These are phyloP conservation scores for Oscheius sp. DNA, from an alignment of 1,140 invertebrate genomes.

Conservation along the genomic window DNA sequence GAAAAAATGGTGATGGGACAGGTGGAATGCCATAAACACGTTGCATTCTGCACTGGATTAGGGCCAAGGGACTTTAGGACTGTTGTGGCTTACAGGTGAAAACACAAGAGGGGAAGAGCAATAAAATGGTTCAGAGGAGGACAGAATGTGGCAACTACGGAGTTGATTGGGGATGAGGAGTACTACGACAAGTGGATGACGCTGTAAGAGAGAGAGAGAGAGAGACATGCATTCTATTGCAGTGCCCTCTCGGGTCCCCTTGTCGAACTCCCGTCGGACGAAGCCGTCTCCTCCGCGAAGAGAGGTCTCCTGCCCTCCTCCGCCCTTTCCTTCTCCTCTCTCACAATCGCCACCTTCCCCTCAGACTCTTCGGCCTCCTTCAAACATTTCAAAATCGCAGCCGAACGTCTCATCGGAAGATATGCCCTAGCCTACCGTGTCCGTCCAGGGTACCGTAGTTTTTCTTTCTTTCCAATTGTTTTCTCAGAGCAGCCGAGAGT, in stretches of 20 bases:
- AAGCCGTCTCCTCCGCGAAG: conserved; percentile 7
- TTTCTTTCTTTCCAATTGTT: neutral
- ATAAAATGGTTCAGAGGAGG: conserved; percentile 5
- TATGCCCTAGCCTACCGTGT: conserved; percentile 19
- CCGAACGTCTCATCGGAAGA: conserved; percentile 20
- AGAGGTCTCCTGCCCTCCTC: conserved; percentile 13
- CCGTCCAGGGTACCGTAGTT: conserved; percentile 6
- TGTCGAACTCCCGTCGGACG: neutral
- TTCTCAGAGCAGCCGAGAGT: neutral
- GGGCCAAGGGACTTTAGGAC: conserved; percentile 16
- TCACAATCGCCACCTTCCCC: conserved; percentile 14
- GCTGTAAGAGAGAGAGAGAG: conserved; percentile 9
- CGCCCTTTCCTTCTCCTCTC: neutral
- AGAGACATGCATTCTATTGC: neutral
- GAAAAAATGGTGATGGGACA: conserved; percentile 26
- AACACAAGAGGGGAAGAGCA: neutral
- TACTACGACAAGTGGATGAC: conserved; percentile 21
- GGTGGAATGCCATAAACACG: conserved; percentile 22
- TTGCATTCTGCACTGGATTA: conserved; percentile 18
- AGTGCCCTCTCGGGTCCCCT: neutral
- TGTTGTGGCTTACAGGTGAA: conserved; percentile 27
- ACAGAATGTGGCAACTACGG: conserved; percentile 10
- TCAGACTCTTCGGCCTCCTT: conserved; percentile 8
- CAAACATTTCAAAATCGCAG: conserved; percentile 29
- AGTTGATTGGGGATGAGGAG: conserved; percentile 21